Evolutionary conservation across 2,113 vertebrate species (phyloP), one percentile per base, ranked within the genome.

Genomic region (Scytalopus superciliaris): DNA sequence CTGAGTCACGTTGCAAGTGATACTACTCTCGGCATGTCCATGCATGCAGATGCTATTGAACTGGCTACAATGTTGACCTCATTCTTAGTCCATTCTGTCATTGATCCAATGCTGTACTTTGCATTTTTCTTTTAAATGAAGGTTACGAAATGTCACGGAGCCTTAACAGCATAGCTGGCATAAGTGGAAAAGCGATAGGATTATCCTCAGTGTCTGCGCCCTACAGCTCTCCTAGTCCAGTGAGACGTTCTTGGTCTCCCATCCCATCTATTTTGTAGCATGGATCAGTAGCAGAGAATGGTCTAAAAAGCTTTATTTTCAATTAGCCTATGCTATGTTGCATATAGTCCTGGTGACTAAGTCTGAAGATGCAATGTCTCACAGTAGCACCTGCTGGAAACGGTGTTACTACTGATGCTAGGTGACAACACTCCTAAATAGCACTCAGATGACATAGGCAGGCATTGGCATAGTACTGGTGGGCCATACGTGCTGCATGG

Each of bases 181-280:
- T 97, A 98, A 98, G 97, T 98, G 98, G 98, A 98, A 98, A 98
- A 97, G 98, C 98, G 97, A 98, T 98, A 97, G 98, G 98, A 98
- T 97, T 97, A 94, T 98, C 98, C 98, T 98, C 98, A 96, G 98
- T 98, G 98, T 98, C 98, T 97, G 98, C 98, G 97, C 98, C 98
- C 98, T 99, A 98, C 98, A 98, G 98, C 97, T 98, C 98, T 98
- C 97, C 98, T 98, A 98, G 98, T 98, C 98, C 98, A 98, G 98
- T 98, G 98, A 98, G 98, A 98, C 98, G 98, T 97, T 98, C 98
- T 98, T 97, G 98, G 98, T 99, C 98, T 98, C 98, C 98, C 98
- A 98, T 98, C 97, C 98, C 98, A 98, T 98, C 98, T 98, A 98
- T 98, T 98, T 98, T 98, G 98, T 98, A 99, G 98, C 98, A 97